phyloP scores from a whole-genome alignment of 1,140 invertebrate genomes.

The Teleopsis dalmanni region DNA sequence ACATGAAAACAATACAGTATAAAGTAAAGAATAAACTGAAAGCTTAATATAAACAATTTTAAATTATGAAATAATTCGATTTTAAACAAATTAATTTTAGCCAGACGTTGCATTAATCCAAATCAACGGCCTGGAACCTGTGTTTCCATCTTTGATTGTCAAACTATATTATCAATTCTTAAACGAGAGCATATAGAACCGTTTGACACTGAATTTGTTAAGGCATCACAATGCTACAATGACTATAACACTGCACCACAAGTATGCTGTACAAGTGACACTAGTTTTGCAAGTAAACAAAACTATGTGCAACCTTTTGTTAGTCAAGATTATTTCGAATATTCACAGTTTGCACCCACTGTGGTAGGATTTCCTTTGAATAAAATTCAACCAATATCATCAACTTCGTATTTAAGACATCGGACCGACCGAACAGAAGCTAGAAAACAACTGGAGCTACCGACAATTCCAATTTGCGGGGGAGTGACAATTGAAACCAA shows the following conservation, averaged over 20 bases:
- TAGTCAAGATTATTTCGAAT: too few relatives aligned
- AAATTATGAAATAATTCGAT: not conserved
- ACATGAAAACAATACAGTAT: not conserved
- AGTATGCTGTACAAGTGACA: conserved; percentile 35
- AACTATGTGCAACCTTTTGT: conserved; percentile 9
- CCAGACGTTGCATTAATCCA: conserved; percentile 27
- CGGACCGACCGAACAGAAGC: not conserved
- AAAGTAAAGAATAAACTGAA: not conserved
- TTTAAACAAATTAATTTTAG: conserved; percentile 12
- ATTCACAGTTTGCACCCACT: too few relatives aligned
- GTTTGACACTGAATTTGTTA: conserved; percentile 22
- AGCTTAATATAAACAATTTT: not conserved
- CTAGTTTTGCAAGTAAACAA: conserved; percentile 20
- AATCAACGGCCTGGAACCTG: conserved; percentile 26
- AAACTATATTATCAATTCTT: conserved; percentile 26
- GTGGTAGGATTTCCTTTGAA: too few relatives aligned
- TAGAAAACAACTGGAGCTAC: conserved; percentile 10
- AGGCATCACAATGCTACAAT: conserved; percentile 20
- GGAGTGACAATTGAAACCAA: conserved; percentile 33
- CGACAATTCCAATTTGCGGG: conserved; percentile 30
- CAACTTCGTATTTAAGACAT: not conserved
- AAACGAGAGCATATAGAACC: conserved; percentile 18
- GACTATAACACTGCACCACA: conserved; percentile 24
- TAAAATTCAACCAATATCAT: too few relatives aligned
- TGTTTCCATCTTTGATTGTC: conserved; percentile 30